Percentiles rank a stretch among this genome's conserved stretches.
Evolutionary conservation across 2,888 invertebrate genomes (phyloP).

Genomic region (Apodemia mormo): DNA sequence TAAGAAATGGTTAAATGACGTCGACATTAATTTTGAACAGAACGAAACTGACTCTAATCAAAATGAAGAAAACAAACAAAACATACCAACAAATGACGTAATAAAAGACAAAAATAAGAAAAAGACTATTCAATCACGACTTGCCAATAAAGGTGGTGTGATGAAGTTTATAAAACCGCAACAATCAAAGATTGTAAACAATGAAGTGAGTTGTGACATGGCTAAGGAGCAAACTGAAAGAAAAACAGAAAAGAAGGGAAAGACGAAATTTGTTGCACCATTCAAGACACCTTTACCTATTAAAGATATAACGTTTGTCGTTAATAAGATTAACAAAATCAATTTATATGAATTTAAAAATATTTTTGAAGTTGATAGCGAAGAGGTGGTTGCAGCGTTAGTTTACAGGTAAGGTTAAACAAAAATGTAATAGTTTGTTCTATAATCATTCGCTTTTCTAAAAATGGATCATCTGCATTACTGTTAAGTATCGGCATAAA

Average conservation of each 20-base stretch:
- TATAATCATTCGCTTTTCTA: too few species aligned
- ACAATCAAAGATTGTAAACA: constrained; percentile 21
- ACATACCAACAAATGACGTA: constrained; percentile 20
- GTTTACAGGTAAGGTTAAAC: constrained; percentile 48
- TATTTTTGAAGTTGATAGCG: constrained; percentile 28
- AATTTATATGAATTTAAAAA: constrained; percentile 35
- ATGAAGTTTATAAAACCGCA: constrained; percentile 66
- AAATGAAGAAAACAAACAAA: constrained; percentile 22
- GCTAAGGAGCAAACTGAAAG: constrained; percentile 18
- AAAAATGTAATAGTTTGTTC: background rate
- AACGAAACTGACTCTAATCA: constrained; percentile 12
- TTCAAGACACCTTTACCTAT: constrained; percentile 59
- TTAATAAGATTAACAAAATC: constrained; percentile 43
- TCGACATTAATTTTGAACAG: constrained; percentile 34
- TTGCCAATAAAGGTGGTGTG: constrained; percentile 62
- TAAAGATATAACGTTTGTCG: constrained; percentile 49
- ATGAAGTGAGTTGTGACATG: constrained; percentile 17
- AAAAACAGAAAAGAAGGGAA: constrained; percentile 48
- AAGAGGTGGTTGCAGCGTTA: constrained; percentile 46
- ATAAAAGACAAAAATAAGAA: constrained; percentile 28
- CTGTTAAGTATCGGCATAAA: too few species aligned
- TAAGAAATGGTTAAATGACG: constrained; percentile 58
- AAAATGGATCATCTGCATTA: too few species aligned
- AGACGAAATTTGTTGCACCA: constrained; percentile 57
- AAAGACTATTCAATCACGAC: constrained; percentile 54